Base-by-base conservation (phyloP, 2,888 invertebrate species). In the Anorthoa munda region DNA sequence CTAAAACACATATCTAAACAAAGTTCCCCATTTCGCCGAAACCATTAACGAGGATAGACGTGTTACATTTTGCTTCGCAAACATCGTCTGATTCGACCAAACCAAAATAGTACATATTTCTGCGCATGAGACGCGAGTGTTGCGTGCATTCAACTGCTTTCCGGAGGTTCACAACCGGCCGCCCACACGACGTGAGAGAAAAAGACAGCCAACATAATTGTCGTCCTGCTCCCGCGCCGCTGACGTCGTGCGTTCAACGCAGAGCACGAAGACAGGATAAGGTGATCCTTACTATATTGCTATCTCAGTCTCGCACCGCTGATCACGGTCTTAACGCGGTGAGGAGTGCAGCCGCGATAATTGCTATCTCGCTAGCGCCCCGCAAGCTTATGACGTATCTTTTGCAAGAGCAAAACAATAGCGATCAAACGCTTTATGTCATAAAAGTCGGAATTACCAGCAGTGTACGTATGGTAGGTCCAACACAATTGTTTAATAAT, bases 41-140 rank as follows among this genome's bases (percentile, higher is more conserved):
- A 48, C 48, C 48, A 48, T 15, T 48, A 48, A 48, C 48, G 48
- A 48, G 48, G 48, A 48, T 48, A 48, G 48, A 48, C 48, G 48
- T 48, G 48, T 48, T 48, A 48, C 48, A 48, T 12, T 48, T 48
- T 48, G 48, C 48, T 48, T 12, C 48, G 48, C 48, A 48, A 48
- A 48, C 48, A 48, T 48, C 48, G 48, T 11, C 9, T 48, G 12
- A 12, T 12, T 11, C 2, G 2, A 48, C 48, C 48, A 48, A 5
- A 48, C 48, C 48, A 48, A 11, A 48, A 48, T 12, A 48, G 48
- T 48, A 48, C 48, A 48, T 48, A 48, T 48, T 50, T 11, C 55
- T 55, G 72, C 89, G 86, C 61, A 50, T 55, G 55, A 55, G 55
- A 55, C 55, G 55, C 55, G 21, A 55, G 55, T 55, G 55, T 55